Conservation (phyloP, 2,888 invertebrate species). For the Thera obeliscata region DNA sequence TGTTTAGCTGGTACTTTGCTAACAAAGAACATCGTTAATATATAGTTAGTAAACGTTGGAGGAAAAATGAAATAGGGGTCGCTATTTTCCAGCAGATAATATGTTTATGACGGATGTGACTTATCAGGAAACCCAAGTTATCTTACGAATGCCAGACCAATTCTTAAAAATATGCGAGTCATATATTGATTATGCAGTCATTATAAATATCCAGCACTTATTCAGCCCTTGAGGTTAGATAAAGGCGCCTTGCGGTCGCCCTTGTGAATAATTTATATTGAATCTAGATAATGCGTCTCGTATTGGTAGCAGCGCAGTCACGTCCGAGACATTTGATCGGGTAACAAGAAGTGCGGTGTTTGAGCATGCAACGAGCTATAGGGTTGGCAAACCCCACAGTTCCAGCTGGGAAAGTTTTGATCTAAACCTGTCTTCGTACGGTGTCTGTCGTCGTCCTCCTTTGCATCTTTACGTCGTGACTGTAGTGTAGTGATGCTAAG, state of each 20-base stretch:
- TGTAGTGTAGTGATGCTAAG: no score
- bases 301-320: conserved; percentile 72
- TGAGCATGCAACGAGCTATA: conserved; percentile 55
- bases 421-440: not conserved
- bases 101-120: not conserved
- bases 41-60: not conserved
- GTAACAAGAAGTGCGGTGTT: conserved; percentile 75
- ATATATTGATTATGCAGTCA: conserved; percentile 43
- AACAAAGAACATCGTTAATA: not conserved
- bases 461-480: not conserved
- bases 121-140: not conserved
- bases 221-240: conserved; percentile 61
- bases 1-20: not conserved
- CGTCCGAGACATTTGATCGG: conserved; percentile 80
- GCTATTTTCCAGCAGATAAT: no score
- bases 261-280: conserved; percentile 71
- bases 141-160: conserved; percentile 6
- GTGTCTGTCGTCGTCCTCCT: no score
- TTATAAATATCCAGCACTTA: conserved; percentile 46
- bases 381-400: conserved; percentile 9
- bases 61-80: not conserved
- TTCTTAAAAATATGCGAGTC: conserved; percentile 14
- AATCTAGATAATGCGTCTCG: conserved; percentile 74
- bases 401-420: not conserved
- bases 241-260: conserved; percentile 64